Evolutionary conservation across 2,797 vertebrate species (phyloP), one percentile per base, ranked within the genome.

Genomic region (Acrocephalus scirpaceus): DNA sequence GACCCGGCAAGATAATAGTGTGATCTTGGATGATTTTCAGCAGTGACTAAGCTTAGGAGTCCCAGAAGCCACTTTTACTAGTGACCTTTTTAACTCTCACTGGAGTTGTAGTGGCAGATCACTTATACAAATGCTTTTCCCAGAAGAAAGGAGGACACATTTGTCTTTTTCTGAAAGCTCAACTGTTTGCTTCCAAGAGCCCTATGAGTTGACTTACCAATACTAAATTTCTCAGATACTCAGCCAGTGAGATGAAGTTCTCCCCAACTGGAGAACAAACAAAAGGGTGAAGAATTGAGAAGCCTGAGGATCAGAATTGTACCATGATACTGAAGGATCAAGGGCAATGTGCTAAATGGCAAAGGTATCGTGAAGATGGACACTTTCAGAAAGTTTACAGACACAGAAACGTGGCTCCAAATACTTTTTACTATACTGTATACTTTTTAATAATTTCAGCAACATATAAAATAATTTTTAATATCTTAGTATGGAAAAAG

Each of bases 61-160:
- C 81, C 72, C 90, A 90, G 72, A 92, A 91, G 82, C 12, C 71
- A 47, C 72, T 93, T 87, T 38, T 73, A 61, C 75, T 54, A 61
- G 61, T 92, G 86, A 96, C 72, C 82, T 91, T 88, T 88, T 32
- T 25, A 93, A 90, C 16, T 92, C 90, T 90, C 79, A 10, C 54
- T 80, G 79, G 92, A 89, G 25, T 12, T 62, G 69, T 51, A 91
- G 53, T 72, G 91, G 90, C 38, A 94, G 66, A 90, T 92, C 44
- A 72, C 79, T 91, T 81, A 87, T 0, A 85, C 20, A 54, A 88
- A 81, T 48, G 58, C 27, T 93, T 78, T 92, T 96, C 85, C 93
- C 90, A 91, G 54, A 25, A 90, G 65, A 40, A 32, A 87, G 14
- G 3, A 92, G 38, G 45, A 83, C 13, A 57, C 3, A 1, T 82